These are phyloP conservation scores for Hirtodrosophila alboralis DNA, from an alignment of 2,888 invertebrate species.

Conservation along the genomic window DNA sequence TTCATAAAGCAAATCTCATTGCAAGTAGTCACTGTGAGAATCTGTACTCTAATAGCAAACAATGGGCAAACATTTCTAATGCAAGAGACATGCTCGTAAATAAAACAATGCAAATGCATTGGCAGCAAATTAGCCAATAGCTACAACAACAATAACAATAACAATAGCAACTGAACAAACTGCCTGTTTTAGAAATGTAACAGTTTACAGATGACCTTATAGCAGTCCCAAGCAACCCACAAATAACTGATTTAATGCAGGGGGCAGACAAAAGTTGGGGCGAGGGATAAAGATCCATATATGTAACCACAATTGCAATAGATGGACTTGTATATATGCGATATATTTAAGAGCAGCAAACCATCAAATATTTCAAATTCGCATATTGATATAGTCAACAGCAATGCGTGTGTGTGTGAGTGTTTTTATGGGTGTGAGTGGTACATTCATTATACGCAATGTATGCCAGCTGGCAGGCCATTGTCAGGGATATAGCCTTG, in stretches of 20 bases:
- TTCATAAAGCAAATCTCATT: slow-evolving; percentile 42
- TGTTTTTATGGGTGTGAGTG: slow-evolving; percentile 9
- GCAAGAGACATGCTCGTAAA: slow-evolving; percentile 44
- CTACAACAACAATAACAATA: slow-evolving; percentile 10
- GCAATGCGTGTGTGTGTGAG: slow-evolving; percentile 3
- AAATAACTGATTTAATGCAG: slow-evolving; percentile 42
- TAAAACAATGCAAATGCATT: slow-evolving; percentile 56
- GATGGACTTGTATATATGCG: slow-evolving; percentile 4
- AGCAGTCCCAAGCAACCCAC: slow-evolving; percentile 9
- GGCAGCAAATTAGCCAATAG: slow-evolving; percentile 48
- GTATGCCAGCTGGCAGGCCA: slow-evolving; percentile 29
- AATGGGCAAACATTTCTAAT: slow-evolving; percentile 39
- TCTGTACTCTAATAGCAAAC: slow-evolving; percentile 20
- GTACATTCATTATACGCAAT: slow-evolving; percentile 40
- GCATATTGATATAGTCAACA: slow-evolving; percentile 56
- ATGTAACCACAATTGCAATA: slow-evolving; percentile 14
- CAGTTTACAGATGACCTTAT: slow-evolving; percentile 16
- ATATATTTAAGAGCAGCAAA: slow-evolving; percentile 32
- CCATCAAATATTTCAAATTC: slow-evolving; percentile 49
- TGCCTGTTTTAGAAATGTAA: slow-evolving; percentile 11
- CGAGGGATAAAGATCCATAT: not conserved
- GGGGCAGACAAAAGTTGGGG: not conserved
- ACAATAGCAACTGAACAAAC: slow-evolving; percentile 9
- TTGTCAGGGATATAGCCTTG: slow-evolving; percentile 26
- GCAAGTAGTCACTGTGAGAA: slow-evolving; percentile 12